Base-by-base conservation (phyloP, 1,140 invertebrate genomes). In the Streblospio benedicti region DNA sequence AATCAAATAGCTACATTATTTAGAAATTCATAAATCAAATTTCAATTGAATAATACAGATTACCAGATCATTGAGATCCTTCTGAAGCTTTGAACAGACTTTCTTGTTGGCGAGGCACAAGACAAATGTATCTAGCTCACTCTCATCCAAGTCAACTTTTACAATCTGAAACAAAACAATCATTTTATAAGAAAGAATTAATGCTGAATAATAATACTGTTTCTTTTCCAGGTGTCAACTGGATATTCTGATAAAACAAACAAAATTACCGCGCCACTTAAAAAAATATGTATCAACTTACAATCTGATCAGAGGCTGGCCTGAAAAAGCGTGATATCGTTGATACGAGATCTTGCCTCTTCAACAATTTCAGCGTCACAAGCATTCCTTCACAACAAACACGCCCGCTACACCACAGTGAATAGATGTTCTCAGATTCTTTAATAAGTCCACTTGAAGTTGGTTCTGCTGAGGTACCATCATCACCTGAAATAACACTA, bases 321-420 rank as follows among this genome's bases (percentile, higher is more conserved):
- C 88, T 81, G 66, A 96, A 86, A n/a, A 93, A 74, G 49, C 90
- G 87, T 0, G 90, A 81, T 1, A 96, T 78, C 6, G 94, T 84
- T 33, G 90, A 89, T 4, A 98, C 87, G 49, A 98, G 79, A 76
- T 99, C 96, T 82, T 99, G 97, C 33, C 96, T 82, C 82, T 97
- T 97, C 32, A 96, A 85, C 44, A 97, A 83, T 75, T 93, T 93
- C 20, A 99, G 79, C 68, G 98, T 94, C 1, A 97, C 87, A 23
- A 98, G 81, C 91, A 99, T 93, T 16, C 94, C 94, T 75, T 97
- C 92, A 67, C 93, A 93, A 69, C 90, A 93, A 5, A 87, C 85
- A 47, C 95, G 80, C 0, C 96, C 96, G 67, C 90, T 93, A 71
- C 94, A 97, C 89, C 95, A 98, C 51, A 98, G 81, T 9, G 88